Base-by-base conservation (phyloP, 2,888 invertebrate species). In the Aproaerema taeniolella region DNA sequence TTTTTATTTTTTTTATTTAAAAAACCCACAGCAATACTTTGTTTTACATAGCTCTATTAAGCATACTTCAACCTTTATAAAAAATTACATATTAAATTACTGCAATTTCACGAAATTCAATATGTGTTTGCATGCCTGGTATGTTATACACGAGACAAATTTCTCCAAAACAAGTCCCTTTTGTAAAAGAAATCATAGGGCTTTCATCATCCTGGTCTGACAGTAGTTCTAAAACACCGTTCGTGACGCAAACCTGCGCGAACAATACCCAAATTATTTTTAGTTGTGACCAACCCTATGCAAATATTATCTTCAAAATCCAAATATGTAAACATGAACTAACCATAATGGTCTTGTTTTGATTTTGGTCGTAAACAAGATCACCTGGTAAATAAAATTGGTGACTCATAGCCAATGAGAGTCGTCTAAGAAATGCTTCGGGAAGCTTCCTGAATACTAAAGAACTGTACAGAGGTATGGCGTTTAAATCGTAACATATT, bases 171-270 rank as follows among this genome's bases (percentile, higher is more conserved):
- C 87, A 87, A 5, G 87, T 85, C 2, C 88, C 88, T 45, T 83
- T 79, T 13, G 71, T 67, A 49, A 88, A 83, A 9, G 87, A 86
- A 50, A 88, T 82, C 73, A 88, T 87, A 6, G 88, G 86, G 44
- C 85, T 88, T 58, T 83, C 81, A 43, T 87, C 82, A 39, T 88
- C 88, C 73, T 88, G 88, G 47, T 87, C 87, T 0, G 88, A 88
- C 28, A 88, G 58, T 30, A 88, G 61, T 53, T 88, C 87, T 39
- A 88, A 53, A 12, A 83, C 82, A 8, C 88, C 88, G 52, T 61
- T 81, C 9, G 82, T 81, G 16, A 89, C 62, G 54, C 88, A 88
- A 40, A 88, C 66, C 88, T 88, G 38, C 12, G 20, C 20, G 20
- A 8, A 20, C 20, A 20, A 20, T 20, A 20, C 8, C n/a, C n/a